Base-by-base conservation (phyloP, 2,113 vertebrate species). In the Eulacestoma nigropectus region DNA sequence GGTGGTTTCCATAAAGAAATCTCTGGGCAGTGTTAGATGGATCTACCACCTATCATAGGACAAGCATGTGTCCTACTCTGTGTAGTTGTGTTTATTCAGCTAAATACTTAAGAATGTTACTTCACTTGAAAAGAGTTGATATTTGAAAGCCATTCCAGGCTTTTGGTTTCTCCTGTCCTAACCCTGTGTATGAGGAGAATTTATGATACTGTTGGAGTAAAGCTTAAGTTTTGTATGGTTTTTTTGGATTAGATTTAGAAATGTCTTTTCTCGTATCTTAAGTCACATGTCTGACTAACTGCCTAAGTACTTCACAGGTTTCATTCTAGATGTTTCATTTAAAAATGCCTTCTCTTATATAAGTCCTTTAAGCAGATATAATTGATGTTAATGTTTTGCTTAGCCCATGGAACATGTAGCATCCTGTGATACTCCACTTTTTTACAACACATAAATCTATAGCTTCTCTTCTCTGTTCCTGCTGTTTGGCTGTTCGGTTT, bases 1-100 rank as follows among this genome's bases (percentile, higher is more conserved):
- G 20, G 79, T 92, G 88, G 83, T 92, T 95, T 95, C 80, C 90
- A 41, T 86, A 88, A 95, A 92, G 79, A 88, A 91, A 83, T 96
- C 55, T 85, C 82, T 85, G 62, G 78, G 55, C 95, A 86, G 75
- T 67, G 55, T 85, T 77, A 67, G 82, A 42, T 69, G 75, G 30
- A 70, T 84, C 46, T 44, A 29, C 64, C 64, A 84, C 81, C 59
- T 74, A 16, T 90, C 46, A 56, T 63, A 57, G 23, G 46, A 73
- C 6, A 15, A 91, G 50, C 16, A 32, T 5, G 26, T 64, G 32
- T 80, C 62, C 47, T 68, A 27, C 35, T 84, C 49, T 22, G 14
- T 60, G 64, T 87, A 33, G n/a, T n/a, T n/a, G 15, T 75, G 9
- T 76, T 87, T 87, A 47, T 85, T 87, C 39, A 25, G 10, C n/a